Evolutionary conservation across 64 coral and sea anemone genomes (phyloP).

Genomic region (Stylophora pistillata): DNA sequence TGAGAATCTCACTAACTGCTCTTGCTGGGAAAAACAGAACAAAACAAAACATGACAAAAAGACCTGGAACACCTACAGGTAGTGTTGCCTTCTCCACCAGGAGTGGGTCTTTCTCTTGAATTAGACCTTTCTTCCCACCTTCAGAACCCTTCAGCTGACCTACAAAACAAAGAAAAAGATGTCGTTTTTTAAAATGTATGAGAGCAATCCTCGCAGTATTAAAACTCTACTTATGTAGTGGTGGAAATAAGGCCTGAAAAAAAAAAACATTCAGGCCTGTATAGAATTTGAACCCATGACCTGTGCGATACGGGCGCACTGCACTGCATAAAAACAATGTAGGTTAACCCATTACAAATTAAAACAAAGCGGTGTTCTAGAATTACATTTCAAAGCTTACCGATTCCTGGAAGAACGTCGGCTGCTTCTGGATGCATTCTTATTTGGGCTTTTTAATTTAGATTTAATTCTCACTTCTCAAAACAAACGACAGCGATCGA

Average conservation of each 20-base stretch:
- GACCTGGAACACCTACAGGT: slow-evolving; percentile 48
- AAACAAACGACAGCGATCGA: too few relatives aligned
- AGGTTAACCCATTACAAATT: background rate
- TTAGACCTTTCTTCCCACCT: slow-evolving; percentile 62
- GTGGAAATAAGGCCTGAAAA: too few relatives aligned
- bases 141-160: slow-evolving; percentile 7
- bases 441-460: background rate
- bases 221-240: too few relatives aligned
- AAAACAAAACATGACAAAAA: too few relatives aligned
- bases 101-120: slow-evolving; percentile 67
- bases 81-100: slow-evolving; percentile 69
- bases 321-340: background rate
- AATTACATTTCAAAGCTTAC: background rate
- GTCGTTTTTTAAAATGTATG: too few relatives aligned
- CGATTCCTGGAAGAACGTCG: slow-evolving; percentile 10
- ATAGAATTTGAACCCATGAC: too few relatives aligned
- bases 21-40: too few relatives aligned
- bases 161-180: background rate
- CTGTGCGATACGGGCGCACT: too few relatives aligned
- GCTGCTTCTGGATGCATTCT: slow-evolving; percentile 16
- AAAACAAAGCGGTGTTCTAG: background rate
- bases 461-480: too few relatives aligned
- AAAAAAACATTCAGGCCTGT: too few relatives aligned
- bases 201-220: too few relatives aligned
- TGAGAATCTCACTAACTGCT: too few relatives aligned